Evolutionary conservation across 1,140 invertebrate species (phyloP).

Genomic region (Doryteuthis pealeii): DNA sequence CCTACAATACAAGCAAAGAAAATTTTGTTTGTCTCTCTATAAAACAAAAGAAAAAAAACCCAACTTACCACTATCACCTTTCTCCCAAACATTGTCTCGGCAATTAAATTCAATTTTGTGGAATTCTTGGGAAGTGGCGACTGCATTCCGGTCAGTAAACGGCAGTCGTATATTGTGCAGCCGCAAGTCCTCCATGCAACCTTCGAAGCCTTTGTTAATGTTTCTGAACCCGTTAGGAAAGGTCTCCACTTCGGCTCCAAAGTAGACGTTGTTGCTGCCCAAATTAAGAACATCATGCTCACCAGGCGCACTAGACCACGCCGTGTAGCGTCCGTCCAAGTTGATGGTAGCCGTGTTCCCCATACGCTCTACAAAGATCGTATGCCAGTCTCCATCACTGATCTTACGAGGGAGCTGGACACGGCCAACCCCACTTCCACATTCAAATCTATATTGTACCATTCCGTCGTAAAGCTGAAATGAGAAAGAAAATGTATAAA

Average conservation of each 20-base stretch:
- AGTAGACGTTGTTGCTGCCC: slow-evolving; percentile 79
- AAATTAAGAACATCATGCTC: slow-evolving; percentile 82
- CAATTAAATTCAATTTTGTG: slow-evolving; percentile 79
- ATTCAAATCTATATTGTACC: slow-evolving; percentile 85
- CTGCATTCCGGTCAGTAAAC: slow-evolving; percentile 63
- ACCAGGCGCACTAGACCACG: slow-evolving; percentile 79
- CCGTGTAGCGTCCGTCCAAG: slow-evolving; percentile 77
- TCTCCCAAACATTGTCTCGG: slow-evolving; percentile 36
- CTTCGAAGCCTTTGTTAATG: slow-evolving; percentile 78
- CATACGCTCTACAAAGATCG: slow-evolving; percentile 77
- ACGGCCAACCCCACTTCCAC: slow-evolving; percentile 87
- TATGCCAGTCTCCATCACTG: slow-evolving; percentile 89
- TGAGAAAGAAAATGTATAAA: slow-evolving; percentile 31
- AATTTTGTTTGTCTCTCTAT: no score
- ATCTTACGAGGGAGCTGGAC: slow-evolving; percentile 76
- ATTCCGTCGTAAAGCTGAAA: slow-evolving; percentile 73
- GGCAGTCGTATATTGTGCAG: slow-evolving; percentile 77
- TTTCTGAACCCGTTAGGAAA: slow-evolving; percentile 72
- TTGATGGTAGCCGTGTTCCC: slow-evolving; percentile 71
- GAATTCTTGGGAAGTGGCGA: slow-evolving; percentile 71
- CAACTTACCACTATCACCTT: neutral
- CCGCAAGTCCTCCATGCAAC: slow-evolving; percentile 87
- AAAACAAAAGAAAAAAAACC: neutral
- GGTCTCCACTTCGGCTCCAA: slow-evolving; percentile 78
- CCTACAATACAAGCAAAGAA: no score